A percentile compares a stretch with the other conserved stretches of the same genome.
These are phyloP conservation scores for Hybognathus amarus DNA, from an alignment of 2,797 vertebrate genomes.

Conservation along the genomic window DNA sequence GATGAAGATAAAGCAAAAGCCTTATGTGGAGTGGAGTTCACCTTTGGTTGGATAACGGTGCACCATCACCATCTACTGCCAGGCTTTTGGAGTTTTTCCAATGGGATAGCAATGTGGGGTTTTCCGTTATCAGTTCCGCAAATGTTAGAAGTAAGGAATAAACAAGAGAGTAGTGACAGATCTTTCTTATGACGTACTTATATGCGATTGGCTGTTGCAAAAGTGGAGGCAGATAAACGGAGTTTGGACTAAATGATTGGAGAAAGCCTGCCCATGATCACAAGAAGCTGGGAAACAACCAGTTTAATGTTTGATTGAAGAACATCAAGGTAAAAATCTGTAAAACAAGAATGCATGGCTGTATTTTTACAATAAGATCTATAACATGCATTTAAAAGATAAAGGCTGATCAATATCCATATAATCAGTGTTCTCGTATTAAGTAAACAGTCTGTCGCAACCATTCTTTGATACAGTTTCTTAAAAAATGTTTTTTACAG, in stretches of 20 bases:
- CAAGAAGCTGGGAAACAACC: not conserved
- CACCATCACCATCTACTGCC: constrained; percentile 96
- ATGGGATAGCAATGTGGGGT: constrained; percentile 93
- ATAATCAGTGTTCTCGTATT: not conserved
- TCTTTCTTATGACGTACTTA: not conserved
- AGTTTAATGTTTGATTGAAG: not conserved
- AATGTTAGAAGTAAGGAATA: not conserved
- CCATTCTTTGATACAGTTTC: not conserved
- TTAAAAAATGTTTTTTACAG: not conserved
- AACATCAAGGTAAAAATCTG: not conserved
- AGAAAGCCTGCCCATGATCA: not conserved
- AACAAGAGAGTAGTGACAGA: not conserved
- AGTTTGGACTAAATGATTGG: not conserved
- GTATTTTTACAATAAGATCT: not conserved
- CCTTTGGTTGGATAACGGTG: constrained; percentile 93
- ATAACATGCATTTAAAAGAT: not conserved
- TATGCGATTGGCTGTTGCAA: not conserved
- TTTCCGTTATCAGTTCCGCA: not conserved
- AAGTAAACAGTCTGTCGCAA: not conserved
- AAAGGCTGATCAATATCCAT: not conserved
- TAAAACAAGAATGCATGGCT: too few relatives aligned
- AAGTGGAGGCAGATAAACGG: not conserved
- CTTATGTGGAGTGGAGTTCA: constrained; percentile 95
- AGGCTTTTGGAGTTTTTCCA: constrained; percentile 92
- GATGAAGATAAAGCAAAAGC: constrained; percentile 91